Evolutionary conservation across 2,888 invertebrate genomes (phyloP), one percentile per base, ranked within the genome.

Genomic region (Netelia fuscicornis): DNA sequence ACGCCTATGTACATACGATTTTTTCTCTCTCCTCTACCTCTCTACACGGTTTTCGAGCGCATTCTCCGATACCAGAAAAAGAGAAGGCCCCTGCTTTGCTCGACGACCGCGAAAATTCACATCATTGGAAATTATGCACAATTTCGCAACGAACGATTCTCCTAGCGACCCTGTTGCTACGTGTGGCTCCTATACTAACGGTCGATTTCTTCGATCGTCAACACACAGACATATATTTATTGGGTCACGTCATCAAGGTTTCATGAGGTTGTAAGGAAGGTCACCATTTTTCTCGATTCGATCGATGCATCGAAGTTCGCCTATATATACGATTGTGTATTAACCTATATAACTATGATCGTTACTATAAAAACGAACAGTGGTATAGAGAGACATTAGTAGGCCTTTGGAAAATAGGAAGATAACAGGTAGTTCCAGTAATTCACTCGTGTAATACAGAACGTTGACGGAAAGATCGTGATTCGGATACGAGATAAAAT

Each of bases 91-190:
- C 77, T 48, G 42, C 56, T 62, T 60, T 48, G 56, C 20, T 44
- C 25, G 44, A 58, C 17, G 48, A 60, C 30, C 20, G 79, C 23
- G 42, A 23, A 65, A 54, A 64, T 79, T 56, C 6, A 9, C 58
- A 56, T 58, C 44, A 42, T 42, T 74, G 17, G 78, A 74, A 75
- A 70, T 81, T 81, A 70, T 81, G 70, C 78, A 78, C 56, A 25
- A 75, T 84, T 84, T 68, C 37, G 62, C 10, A 48, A 11, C 10
- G 67, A 72, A 37, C n/a, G 30, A 25, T 37, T 64, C 44, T 20
- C n/a, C 42, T 17, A 25, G 25, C 58, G 68, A 54, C 44, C 37
- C 52, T 37, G 70, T 62, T 52, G 77, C 64, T 64, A 78, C 42
- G 71, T 64, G 52, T 72, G 56, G 30, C 11, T 9, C 37, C 11